phyloP scores from a whole-genome alignment of 2,888 invertebrate species.

The Oithona nana region DNA sequence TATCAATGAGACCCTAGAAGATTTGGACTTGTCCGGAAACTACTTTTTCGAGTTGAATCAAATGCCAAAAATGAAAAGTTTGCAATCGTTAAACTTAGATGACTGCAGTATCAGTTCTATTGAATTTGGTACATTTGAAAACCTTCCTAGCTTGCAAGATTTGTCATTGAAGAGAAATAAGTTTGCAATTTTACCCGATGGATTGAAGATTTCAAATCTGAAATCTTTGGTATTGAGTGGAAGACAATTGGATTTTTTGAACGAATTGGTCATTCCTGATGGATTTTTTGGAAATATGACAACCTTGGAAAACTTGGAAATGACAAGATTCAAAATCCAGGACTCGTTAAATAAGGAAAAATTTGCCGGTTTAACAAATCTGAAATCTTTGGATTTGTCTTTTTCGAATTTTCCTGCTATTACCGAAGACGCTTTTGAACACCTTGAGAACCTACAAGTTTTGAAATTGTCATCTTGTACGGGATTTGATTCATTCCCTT shows the following conservation, averaged over 20 bases:
- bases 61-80: background rate
- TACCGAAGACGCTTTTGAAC: slow-evolving; percentile 22
- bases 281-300: background rate
- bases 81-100: background rate
- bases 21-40: background rate
- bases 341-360: background rate
- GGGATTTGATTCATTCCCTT: background rate
- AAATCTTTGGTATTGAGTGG: too few relatives aligned
- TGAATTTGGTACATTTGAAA: background rate
- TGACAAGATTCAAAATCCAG: background rate
- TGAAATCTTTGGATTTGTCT: background rate
- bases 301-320: background rate
- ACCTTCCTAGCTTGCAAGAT: background rate
- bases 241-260: background rate
- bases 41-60: background rate
- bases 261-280: background rate
- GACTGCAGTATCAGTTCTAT: background rate
- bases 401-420: slow-evolving; percentile 22
- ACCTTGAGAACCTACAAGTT: background rate
- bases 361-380: background rate
- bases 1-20: background rate
- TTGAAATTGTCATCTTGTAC: background rate
- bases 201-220: too few relatives aligned
- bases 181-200: too few relatives aligned
- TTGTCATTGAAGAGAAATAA: background rate